Evolutionary conservation across 2,113 vertebrate genomes (phyloP), one percentile per base, ranked within the genome.

Genomic region (Alligator mississippiensis): DNA sequence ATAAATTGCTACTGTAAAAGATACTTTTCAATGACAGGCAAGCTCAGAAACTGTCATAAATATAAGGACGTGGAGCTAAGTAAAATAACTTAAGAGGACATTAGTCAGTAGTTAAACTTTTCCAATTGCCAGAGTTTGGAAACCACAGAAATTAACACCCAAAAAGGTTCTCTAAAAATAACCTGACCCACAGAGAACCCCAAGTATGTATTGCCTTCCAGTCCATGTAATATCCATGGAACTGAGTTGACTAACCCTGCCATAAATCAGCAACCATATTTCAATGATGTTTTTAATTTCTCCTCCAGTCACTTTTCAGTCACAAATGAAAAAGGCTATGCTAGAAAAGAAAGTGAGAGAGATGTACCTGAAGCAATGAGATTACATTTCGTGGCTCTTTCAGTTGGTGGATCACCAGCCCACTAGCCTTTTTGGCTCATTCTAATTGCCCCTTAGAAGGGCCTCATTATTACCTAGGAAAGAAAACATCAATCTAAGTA

Each of bases 1-100:
- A 96, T 85, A 77, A 97, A 95, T 94, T 84, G 62, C 93, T 94
- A 97, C 97, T 90, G 87, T 96, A 95, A 95, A 92, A 97, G 93
- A 91, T 88, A 91, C 64, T 98, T 96, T 96, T 93, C 87, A 92
- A 87, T 96, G 94, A 97, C 91, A 97, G 80, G 76, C 76, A 76
- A 96, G 94, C 92, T 96, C 90, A 96, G 84, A 95, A 93, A 96
- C 96, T 94, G 90, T 70, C 96, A 82, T 38, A 90, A 83, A 96
- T 94, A 85, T 91, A 85, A 68, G 5, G 92, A 80, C 96, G 92
- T 85, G 68, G 89, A 94, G 87, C 89, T 94, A 92, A 96, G 89
- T 93, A 96, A 94, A 92, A 94, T 87, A 94, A 70, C 85, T 92
- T 85, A 84, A 63, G 93, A 96, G 95, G 11, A 72, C 76, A 89